A percentile compares a stretch with the other conserved stretches of the same genome.
Conservation (phyloP, 2,797 vertebrate genomes). For the Crypturellus tataupa region DNA sequence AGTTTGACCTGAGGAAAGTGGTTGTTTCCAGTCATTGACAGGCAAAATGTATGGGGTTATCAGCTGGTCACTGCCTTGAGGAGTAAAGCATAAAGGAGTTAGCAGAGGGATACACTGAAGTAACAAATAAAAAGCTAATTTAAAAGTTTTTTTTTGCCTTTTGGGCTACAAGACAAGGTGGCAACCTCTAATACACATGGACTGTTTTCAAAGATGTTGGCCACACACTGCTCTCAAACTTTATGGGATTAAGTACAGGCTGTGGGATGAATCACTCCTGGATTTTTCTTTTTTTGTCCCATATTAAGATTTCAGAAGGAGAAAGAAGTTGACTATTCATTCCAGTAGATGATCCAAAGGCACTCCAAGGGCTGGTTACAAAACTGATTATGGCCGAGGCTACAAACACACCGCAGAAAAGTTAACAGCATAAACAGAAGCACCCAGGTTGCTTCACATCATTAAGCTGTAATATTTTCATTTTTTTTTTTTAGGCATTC, state of each 20-base stretch:
- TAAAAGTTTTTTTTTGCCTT: neutral
- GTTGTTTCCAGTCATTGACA: neutral
- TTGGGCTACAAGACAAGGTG: neutral
- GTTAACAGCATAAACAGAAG: neutral
- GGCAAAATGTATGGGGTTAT: neutral
- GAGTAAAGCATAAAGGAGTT: neutral
- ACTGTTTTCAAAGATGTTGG: neutral
- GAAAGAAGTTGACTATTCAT: neutral
- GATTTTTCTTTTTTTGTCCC: slow-evolving; percentile 1
- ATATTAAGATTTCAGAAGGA: slow-evolving; percentile 6
- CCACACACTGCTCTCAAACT: neutral
- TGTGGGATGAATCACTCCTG: neutral
- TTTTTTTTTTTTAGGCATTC: neutral
- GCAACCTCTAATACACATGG: neutral
- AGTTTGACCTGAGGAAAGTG: neutral
- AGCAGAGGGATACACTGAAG: neutral
- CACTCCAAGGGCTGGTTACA: neutral
- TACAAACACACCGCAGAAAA: neutral
- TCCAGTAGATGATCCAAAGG: neutral
- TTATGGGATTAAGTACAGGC: slow-evolving; percentile 21
- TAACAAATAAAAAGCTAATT: neutral
- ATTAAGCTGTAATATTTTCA: neutral
- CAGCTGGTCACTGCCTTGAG: neutral
- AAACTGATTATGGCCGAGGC: neutral
- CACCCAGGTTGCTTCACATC: neutral